These are phyloP conservation scores for Apostichopus parvimensis DNA, from an alignment of 35 echinoderm and acorn worm genomes.

Conservation along the genomic window DNA sequence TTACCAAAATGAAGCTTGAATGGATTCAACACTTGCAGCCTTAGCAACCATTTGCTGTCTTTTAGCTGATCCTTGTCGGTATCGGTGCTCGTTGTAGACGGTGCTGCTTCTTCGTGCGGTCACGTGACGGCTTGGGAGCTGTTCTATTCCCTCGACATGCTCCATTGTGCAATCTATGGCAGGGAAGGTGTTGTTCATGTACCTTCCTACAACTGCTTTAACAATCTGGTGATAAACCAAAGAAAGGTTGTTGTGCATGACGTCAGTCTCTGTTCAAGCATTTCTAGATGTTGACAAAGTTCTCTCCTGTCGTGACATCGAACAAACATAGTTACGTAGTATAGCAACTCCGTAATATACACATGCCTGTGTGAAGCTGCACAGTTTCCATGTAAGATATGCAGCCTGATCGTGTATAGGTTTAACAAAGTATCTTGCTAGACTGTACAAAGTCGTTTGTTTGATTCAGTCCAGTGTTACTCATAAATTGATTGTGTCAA, in stretches of 20 bases:
- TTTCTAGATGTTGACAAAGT: no score
- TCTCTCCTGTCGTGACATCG: no score
- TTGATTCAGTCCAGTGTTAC: no score
- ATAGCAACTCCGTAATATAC: no score
- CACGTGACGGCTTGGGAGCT: background rate
- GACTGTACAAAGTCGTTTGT: no score
- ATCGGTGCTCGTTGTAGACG: background rate
- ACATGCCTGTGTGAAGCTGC: no score
- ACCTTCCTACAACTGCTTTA: conserved; percentile 7
- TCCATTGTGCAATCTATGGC: background rate
- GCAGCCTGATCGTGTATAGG: no score
- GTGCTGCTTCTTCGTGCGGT: background rate
- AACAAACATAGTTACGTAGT: no score
- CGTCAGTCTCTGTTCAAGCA: no score
- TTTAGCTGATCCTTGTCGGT: background rate
- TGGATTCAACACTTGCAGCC: background rate
- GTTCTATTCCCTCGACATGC: conserved; percentile 3
- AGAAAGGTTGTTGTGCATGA: background rate
- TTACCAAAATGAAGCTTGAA: background rate
- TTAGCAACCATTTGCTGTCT: background rate
- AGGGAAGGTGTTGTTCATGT: background rate
- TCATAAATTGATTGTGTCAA: no score
- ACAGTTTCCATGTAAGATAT: no score
- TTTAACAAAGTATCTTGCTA: no score
- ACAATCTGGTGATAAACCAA: background rate